These are phyloP conservation scores for Helicoverpa armigera DNA, from an alignment of 1,140 invertebrate genomes.

Conservation along the genomic window DNA sequence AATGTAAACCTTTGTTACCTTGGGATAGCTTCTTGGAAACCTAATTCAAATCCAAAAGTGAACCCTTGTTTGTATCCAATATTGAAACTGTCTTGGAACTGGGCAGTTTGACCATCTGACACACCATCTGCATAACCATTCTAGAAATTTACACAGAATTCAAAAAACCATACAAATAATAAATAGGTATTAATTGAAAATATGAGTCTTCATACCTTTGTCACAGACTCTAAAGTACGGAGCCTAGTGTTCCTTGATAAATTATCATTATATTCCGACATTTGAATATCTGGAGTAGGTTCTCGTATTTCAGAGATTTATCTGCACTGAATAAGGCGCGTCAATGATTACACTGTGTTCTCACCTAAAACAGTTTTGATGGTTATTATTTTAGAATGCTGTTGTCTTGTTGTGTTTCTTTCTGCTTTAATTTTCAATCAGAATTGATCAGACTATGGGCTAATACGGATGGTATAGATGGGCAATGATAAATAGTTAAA, in stretches of 20 bases:
- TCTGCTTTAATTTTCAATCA: too few relatives aligned
- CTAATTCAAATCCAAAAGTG: slow-evolving; percentile 69
- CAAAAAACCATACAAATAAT: not conserved
- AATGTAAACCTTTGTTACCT: slow-evolving; percentile 53
- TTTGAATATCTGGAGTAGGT: not conserved
- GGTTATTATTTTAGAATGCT: too few relatives aligned
- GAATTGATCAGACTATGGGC: too few relatives aligned
- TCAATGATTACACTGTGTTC: too few relatives aligned
- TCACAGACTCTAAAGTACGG: slow-evolving; percentile 39
- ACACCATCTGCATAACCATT: slow-evolving; percentile 75
- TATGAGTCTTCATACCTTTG: not conserved
- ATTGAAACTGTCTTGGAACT: slow-evolving; percentile 78
- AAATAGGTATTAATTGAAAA: too few relatives aligned
- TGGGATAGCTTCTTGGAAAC: slow-evolving; percentile 52
- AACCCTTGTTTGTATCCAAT: slow-evolving; percentile 74
- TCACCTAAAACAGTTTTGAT: too few relatives aligned
- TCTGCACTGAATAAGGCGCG: too few relatives aligned
- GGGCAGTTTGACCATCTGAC: slow-evolving; percentile 68
- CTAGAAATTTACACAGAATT: slow-evolving; percentile 55
- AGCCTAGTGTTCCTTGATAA: slow-evolving; percentile 45
- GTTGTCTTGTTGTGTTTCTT: too few relatives aligned
- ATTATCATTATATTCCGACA: slow-evolving; percentile 33
- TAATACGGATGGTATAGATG: too few relatives aligned
- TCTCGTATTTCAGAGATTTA: not conserved
- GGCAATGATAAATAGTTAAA: too few relatives aligned